These are phyloP conservation scores for Acleris literana DNA, from an alignment of 2,888 invertebrate genomes.

Conservation along the genomic window DNA sequence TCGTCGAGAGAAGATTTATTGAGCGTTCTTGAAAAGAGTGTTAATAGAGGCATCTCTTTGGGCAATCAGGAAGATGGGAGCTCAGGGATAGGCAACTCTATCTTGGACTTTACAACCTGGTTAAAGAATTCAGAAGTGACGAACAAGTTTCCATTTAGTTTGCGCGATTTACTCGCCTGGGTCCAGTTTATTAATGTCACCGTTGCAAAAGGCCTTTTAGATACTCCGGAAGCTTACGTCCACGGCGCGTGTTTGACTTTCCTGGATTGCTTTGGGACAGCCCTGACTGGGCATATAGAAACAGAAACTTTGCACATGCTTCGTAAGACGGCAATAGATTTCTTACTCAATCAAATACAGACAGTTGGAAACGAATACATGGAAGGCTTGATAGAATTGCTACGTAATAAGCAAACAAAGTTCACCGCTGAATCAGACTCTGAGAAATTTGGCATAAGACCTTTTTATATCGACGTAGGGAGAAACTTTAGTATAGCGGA, in stretches of 20 bases:
- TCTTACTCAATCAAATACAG: slow-evolving; percentile 82
- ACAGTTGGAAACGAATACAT: slow-evolving; percentile 65
- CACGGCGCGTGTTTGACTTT: slow-evolving; percentile 97
- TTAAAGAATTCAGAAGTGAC: slow-evolving; percentile 88
- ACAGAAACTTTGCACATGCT: slow-evolving; percentile 72
- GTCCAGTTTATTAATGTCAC: slow-evolving; percentile 92
- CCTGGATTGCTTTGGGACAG: slow-evolving; percentile 94
- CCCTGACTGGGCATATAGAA: slow-evolving; percentile 89
- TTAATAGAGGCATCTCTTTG: slow-evolving; percentile 81
- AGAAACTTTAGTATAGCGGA: slow-evolving; percentile 47
- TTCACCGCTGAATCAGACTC: slow-evolving; percentile 64
- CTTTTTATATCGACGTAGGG: slow-evolving; percentile 88
- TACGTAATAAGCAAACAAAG: slow-evolving; percentile 59
- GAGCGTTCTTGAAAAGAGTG: slow-evolving; percentile 91
- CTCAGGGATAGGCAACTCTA: slow-evolving; percentile 85
- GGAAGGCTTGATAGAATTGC: slow-evolving; percentile 56
- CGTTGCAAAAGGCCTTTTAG: slow-evolving; percentile 67
- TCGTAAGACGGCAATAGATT: slow-evolving; percentile 79
- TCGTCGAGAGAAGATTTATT: slow-evolving; percentile 89
- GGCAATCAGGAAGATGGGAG: slow-evolving; percentile 80
- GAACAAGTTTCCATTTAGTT: slow-evolving; percentile 91
- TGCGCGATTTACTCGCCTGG: slow-evolving; percentile 97
- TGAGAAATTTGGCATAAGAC: slow-evolving; percentile 87
- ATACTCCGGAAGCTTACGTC: slow-evolving; percentile 87
- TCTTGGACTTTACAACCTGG: slow-evolving; percentile 92